Evolutionary conservation across 2,113 vertebrate genomes (phyloP), one percentile per base, ranked within the genome.

Genomic region (Alces alces): DNA sequence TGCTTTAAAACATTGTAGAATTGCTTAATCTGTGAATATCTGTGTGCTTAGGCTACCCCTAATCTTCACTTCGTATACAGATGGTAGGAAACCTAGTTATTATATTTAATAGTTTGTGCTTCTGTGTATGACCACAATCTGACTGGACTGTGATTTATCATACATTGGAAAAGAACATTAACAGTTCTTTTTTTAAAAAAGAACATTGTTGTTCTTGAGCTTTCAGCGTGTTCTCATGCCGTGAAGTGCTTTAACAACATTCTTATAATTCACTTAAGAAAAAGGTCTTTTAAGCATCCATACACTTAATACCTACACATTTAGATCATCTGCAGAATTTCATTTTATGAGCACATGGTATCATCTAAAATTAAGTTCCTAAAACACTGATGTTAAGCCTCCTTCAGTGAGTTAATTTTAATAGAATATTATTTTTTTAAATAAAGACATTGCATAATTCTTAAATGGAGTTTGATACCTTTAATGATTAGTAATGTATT

Each of bases 381-480:
- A 19, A 80, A 94, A 89, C 55, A 47, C 8, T 78, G 79, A 61
- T 82, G 19, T 86, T 87, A 92, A 87, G 6, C 7, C 50, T 91
- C 73, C 73, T 21, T 95, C 11, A 52, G 16, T 80, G 16, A 45
- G 19, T 84, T 96, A 45, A 92, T 96, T 95, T 97, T 92, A 92
- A 86, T 89, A 19, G 54, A 87, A 79, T 88, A n/a, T 90, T 50
- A 25, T 43, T 90, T 95, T 96, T 90, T 90, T 25, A 73, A 95
- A 89, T 66, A 45, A 97, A 96, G 13, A 93, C 13, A 50, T 23
- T 89, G 12, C 10, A 28, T 83, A 86, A 73, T 86, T 86, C 27
- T 73, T 89, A 87, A 92, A 13, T 96, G 57, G 23, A 86, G 66
- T 73, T 97, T 95, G 91, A 61, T 94, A 17, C 60, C 82, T 92